phyloP scores from a whole-genome alignment of 2,113 vertebrate genomes.

The Numida meleagris region DNA sequence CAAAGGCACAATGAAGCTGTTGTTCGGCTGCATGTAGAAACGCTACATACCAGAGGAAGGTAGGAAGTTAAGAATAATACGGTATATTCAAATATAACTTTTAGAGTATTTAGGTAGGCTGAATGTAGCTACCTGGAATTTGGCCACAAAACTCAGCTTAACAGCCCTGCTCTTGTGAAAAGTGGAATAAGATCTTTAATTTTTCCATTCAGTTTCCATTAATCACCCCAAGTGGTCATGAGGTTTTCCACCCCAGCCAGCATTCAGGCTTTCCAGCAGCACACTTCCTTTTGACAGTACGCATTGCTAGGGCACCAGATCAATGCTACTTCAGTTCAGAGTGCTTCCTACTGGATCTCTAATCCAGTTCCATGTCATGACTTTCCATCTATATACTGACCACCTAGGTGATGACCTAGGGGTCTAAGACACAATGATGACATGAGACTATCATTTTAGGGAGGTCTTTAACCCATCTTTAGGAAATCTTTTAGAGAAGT shows the following conservation, averaged over 20 bases:
- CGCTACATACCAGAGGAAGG: background rate
- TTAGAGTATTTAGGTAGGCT: constrained; percentile 63
- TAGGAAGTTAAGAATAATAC: constrained; percentile 64
- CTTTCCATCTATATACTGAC: background rate
- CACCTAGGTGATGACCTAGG: background rate
- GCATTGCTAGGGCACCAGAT: background rate
- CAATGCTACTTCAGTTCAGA: background rate
- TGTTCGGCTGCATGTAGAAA: constrained; percentile 34
- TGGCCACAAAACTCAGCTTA: constrained; percentile 54
- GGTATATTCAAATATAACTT: constrained; percentile 53
- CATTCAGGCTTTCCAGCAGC: constrained; percentile 39
- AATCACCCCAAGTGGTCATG: constrained; percentile 52
- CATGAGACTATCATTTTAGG: background rate
- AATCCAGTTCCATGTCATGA: fast-evolving
- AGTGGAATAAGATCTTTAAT: constrained; percentile 42
- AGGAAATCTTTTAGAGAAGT: background rate
- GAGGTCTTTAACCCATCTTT: background rate
- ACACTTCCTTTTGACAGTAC: background rate
- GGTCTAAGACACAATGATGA: background rate
- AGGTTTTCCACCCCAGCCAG: constrained; percentile 55
- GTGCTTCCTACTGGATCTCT: constrained; percentile 16
- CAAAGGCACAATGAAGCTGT: constrained; percentile 49
- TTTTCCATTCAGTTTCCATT: constrained; percentile 66
- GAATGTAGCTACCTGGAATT: constrained; percentile 59
- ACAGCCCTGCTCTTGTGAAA: constrained; percentile 58